Percentiles rank a stretch among this genome's conserved stretches.
These are phyloP conservation scores for Epinephelus cyanopodus DNA, from an alignment of 2,113 vertebrate species.

Conservation along the genomic window DNA sequence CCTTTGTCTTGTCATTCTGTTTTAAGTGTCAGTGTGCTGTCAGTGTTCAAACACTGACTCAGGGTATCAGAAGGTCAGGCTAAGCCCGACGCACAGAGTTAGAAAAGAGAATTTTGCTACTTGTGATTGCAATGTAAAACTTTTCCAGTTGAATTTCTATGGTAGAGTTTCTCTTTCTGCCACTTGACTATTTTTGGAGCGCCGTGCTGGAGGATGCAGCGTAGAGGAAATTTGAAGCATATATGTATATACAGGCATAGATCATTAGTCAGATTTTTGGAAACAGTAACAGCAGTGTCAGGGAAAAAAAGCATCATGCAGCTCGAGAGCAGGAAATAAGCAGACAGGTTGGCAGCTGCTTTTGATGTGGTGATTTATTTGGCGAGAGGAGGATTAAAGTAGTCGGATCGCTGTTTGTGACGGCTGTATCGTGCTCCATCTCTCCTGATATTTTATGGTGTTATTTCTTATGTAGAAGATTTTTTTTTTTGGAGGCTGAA, in stretches of 20 bases:
- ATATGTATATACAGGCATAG: conserved; percentile 51
- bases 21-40: conserved; percentile 43
- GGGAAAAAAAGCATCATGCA: conserved; percentile 34
- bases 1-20: conserved; percentile 44
- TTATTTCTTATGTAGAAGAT: conserved; percentile 8
- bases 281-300: conserved; percentile 43
- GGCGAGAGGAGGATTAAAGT: conserved; percentile 44
- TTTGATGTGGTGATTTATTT: conserved; percentile 60
- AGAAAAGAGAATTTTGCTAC: conserved; percentile 32
- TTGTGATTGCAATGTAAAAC: conserved; percentile 42
- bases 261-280: conserved; percentile 54
- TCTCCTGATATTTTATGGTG: conserved; percentile 22
- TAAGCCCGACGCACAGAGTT: conserved; percentile 12
- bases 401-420: conserved; percentile 19
- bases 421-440: not conserved
- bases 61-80: conserved; percentile 37
- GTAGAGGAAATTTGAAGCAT: conserved; percentile 42
- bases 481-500: conserved; percentile 16
- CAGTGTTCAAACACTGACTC: conserved; percentile 27
- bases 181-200: conserved; percentile 47
- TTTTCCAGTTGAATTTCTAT: conserved; percentile 33
- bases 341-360: conserved; percentile 56
- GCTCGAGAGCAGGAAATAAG: conserved; percentile 49
- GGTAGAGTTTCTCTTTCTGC: conserved; percentile 28
- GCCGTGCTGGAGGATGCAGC: conserved; percentile 7